A percentile compares a stretch with the other conserved stretches of the same genome.
phyloP scores from a whole-genome alignment of 2,797 vertebrate genomes.

The Spea hammondii region DNA sequence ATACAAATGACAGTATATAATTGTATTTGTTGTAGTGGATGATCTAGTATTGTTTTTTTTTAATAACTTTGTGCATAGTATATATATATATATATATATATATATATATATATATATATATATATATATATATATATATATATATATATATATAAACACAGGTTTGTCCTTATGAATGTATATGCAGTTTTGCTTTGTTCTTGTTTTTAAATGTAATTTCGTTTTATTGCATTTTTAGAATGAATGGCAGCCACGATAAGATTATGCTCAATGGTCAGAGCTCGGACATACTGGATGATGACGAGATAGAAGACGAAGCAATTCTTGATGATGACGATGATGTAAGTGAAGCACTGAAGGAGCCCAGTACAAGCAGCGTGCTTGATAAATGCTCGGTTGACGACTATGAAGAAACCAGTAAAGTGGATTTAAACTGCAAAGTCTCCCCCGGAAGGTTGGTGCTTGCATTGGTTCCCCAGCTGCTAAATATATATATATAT shows the following conservation, averaged over 20 bases:
- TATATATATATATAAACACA: no score
- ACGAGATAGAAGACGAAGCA: slow-evolving; percentile 86
- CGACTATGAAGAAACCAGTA: slow-evolving; percentile 78
- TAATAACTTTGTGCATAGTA: no score
- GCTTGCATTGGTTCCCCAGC: not conserved
- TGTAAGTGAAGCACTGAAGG: slow-evolving; percentile 73
- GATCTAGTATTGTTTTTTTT: no score
- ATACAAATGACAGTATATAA: no score
- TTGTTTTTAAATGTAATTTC: not conserved
- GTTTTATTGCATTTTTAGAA: slow-evolving; percentile 63
- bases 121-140: no score
- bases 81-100: no score
- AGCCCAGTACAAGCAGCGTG: slow-evolving; percentile 67
- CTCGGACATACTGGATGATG: slow-evolving; percentile 84
- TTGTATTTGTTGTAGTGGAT: no score
- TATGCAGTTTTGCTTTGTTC: no score
- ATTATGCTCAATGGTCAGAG: slow-evolving; percentile 74
- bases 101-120: no score
- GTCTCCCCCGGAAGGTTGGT: slow-evolving; percentile 83
- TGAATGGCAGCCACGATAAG: slow-evolving; percentile 88
- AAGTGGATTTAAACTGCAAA: slow-evolving; percentile 86
- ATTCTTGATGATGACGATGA: slow-evolving; percentile 87
- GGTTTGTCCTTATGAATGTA: no score
- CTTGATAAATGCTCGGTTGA: slow-evolving; percentile 77
- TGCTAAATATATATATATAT: no score